Base-by-base conservation (phyloP, 2,888 invertebrate genomes). In the Agriotes lineatus region DNA sequence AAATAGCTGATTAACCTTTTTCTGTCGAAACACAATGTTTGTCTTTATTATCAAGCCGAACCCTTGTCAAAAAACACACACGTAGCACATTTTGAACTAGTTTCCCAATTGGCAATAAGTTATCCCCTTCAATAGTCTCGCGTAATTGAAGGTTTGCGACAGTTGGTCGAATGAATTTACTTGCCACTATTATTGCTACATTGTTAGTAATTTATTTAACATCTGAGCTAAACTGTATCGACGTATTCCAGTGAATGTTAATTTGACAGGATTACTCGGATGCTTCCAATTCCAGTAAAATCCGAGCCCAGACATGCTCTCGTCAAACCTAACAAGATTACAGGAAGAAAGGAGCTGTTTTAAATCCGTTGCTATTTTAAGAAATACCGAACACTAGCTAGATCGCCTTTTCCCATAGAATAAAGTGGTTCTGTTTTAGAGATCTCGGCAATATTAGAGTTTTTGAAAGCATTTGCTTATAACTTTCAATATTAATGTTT, bases 261-360 rank as follows among this genome's bases (percentile, higher is more conserved):
- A 56, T 56, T 56, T 56, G 22, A 14, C n/a, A 20, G 56, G 6
- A 35, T 56, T 39, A 39, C 56, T 9, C 18, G 14, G 33, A 52
- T 33, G 33, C 33, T 33, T 33, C 18, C 9, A 33, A 56, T 37
- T 19, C 56, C 20, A 20, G 39, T 7, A 7, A 52, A 56, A 56
- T 56, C 39, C 39, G 30, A 20, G 14, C 56, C n/a, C 56, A n/a
- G 33, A 22, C 33, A 18, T 14, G 20, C 56, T 56, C 7, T 19
- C 22, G 56, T 56, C 56, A 56, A 56, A 16, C 39, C 37, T 56
- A 56, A 56, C 56, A 56, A 39, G 56, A 56, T 56, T 56, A 39
- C 39, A 10, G 39, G 33, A 39, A 56, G 37, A 56, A 56, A 39
- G 52, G 18, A 35, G 52, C 52, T 56, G 7, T 10, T 56, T 56